Evolutionary conservation across 2,888 invertebrate species (phyloP), one percentile per base, ranked within the genome.

Genomic region (Drosophila nigricruria): DNA sequence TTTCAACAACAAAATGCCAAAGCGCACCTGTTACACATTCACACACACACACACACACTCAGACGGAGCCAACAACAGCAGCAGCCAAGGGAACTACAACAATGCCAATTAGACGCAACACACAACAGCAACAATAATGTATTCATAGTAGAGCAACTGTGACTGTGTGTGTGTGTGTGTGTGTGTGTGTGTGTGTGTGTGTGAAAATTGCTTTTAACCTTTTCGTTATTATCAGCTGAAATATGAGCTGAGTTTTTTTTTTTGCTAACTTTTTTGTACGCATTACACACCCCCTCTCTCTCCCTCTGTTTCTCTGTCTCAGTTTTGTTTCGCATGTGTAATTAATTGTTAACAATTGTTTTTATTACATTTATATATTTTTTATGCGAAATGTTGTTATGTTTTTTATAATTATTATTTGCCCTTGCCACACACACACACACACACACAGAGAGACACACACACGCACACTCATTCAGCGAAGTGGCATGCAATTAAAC

Each of bases 211-310:
- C 67, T 68, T 81, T 68, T 65, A 68, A 77, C 78, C 79, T 73
- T 79, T 76, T 64, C 66, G 66, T 75, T 73, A 73, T 82, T 88
- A 89, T 89, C 86, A 69, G 82, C 58, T 84, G 89, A 89, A 79
- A 85, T 79, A 84, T 84, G 88, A 79, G 85, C 80, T 79, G 77
- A 61, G 52, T 67, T 57, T 53, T 70, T 73, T 30, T 73, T 65
- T 40, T 43, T 14, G 59, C 61, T 63, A 79, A 72, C 73, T 76
- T 79, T 82, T 50, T 32, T 60, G 47, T 59, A 61, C 69, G 43
- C 36, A 36, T 57, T 60, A 57, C 27, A 23, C 52, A 5, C 47
- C 1, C 27, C n/a, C 12, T 12, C 18, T 18, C 49, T 8, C 18
- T 16, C 20, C 16, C 50, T 20, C 4, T 0, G 9, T 20, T 6